Base-by-base conservation (phyloP, 2,888 invertebrate genomes). In the Bellardia pandia region DNA sequence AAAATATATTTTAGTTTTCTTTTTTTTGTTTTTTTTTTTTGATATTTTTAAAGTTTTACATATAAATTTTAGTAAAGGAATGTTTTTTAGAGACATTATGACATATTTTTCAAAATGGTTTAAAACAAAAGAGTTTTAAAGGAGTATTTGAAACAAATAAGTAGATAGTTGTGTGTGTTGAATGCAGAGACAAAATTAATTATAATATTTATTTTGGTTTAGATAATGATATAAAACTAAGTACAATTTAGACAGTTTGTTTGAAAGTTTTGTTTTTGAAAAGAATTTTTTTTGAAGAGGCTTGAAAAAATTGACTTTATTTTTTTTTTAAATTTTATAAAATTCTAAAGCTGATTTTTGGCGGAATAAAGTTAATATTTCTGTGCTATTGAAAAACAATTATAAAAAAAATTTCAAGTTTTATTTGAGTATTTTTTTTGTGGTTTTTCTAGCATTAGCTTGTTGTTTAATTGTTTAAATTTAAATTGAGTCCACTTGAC, bases 341-440 rank as follows among this genome's bases (percentile, higher is more conserved):
- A 30, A 58, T 23, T 66, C 16, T 45, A n/a, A 64, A 81, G 66
- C 51, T 33, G 60, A 33, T 5, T 6, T 60, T 81, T 71, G 2
- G 2, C 16, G 2, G n/a, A n/a, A 9, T 42, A 42, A 42, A 42
- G 23, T 23, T 23, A 33, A 33, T 33, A 33, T 33, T 3, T 33
- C 4, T 33, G 3, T 45, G 6, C 2, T 45, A 13, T 13, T 3
- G 45, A 13, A 11, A 45, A 3, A 9, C 11, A 45, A 45, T 9
- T 45, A 1, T 13, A 45, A 9, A 45, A 45, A 45, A 45, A 3
- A 9, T 45, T 45, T 45, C 4, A 13, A 11, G 2, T 13, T 45
- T 45, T 13, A 45, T 45, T 45, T 2, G 45, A 45, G 45, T 45
- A 45, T 45, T 45, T 45, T 45, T 45, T 45, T 3, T 9, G 9